Percentiles rank a stretch among this genome's conserved stretches.
Conservation (phyloP, 2,888 invertebrate species). For the Villa cingulata region DNA sequence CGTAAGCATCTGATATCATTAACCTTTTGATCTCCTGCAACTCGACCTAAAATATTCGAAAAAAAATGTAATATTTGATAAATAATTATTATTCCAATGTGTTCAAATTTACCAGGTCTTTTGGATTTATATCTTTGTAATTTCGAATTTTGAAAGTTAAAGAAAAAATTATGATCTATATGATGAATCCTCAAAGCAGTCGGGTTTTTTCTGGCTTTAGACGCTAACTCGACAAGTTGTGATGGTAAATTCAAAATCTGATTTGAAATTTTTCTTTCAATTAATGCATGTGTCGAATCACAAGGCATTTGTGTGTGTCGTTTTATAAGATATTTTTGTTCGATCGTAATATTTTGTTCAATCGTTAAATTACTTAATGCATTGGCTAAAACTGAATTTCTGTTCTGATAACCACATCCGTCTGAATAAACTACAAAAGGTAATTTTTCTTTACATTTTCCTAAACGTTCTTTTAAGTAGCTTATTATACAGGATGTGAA, state of each 20-base stretch:
- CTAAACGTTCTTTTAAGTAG: background rate
- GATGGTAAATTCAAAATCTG: background rate
- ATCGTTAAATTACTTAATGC: background rate
- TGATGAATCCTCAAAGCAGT: background rate
- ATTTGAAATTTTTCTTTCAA: background rate
- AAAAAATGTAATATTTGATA: too few species aligned
- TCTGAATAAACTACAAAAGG: conserved; percentile 2
- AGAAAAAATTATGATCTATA: background rate
- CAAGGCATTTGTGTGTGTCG: conserved; percentile 1
- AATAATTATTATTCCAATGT: too few species aligned
- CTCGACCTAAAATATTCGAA: too few species aligned
- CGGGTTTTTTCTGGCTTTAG: background rate
- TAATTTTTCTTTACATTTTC: background rate
- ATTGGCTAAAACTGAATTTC: background rate
- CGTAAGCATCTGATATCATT: too few species aligned
- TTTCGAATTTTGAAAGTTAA: background rate
- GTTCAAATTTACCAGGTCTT: too few species aligned
- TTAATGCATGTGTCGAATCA: background rate
- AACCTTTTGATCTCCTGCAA: too few species aligned
- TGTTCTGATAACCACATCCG: conserved; percentile 1
- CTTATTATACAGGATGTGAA: background rate
- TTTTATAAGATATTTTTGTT: background rate
- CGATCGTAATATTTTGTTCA: background rate
- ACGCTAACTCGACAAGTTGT: background rate
- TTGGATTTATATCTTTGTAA: too few species aligned